Evolutionary conservation across 2,113 vertebrate genomes (phyloP).

Genomic region (Athene noctua): DNA sequence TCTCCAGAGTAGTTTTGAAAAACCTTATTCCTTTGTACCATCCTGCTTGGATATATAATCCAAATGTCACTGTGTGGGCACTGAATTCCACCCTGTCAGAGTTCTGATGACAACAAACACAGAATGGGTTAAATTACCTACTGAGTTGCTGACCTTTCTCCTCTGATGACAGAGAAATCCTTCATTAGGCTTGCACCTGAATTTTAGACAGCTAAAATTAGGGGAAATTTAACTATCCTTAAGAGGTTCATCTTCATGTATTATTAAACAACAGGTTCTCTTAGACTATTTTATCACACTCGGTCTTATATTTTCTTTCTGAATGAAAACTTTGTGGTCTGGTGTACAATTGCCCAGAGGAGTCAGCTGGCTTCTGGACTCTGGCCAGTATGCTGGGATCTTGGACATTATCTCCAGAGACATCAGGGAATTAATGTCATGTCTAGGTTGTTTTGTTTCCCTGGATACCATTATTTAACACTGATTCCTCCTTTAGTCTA

Average conservation of each 20-base stretch:
- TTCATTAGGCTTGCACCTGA: background rate
- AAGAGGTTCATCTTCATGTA: background rate
- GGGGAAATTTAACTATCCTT: background rate
- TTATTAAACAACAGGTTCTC: background rate
- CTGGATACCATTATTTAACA: background rate
- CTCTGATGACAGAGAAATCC: background rate
- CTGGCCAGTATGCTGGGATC: background rate
- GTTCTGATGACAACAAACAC: background rate
- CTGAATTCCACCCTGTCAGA: background rate
- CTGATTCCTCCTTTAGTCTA: background rate
- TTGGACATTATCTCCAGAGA: background rate
- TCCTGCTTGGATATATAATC: background rate
- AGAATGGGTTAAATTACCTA: background rate
- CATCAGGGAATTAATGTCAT: background rate
- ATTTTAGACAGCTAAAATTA: background rate
- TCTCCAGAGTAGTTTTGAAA: background rate
- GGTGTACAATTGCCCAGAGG: background rate
- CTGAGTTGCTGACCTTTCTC: background rate
- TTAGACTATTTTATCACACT: background rate
- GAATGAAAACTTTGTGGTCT: background rate
- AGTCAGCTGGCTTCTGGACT: background rate
- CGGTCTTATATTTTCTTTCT: background rate
- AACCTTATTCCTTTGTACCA: background rate
- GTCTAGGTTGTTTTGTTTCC: background rate
- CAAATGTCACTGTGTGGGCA: background rate